A percentile compares a stretch with the other conserved stretches of the same genome.
Evolutionary conservation across 2,113 vertebrate species (phyloP).

Genomic region (Microtus richardsoni): DNA sequence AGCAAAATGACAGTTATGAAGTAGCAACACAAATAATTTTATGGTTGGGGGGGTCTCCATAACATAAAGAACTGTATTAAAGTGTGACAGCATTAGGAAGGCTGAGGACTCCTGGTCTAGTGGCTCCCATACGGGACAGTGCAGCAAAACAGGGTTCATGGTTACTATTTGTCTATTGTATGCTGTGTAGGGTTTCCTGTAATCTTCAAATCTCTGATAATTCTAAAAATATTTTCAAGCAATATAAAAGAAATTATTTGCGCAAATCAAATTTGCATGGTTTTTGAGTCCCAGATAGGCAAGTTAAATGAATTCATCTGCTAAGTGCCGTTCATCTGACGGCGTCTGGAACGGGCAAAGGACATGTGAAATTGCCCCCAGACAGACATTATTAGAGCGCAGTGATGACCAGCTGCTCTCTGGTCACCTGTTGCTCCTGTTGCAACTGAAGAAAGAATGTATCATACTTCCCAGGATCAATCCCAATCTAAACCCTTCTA

Average conservation of each 20-base stretch:
- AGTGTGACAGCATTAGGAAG: background rate
- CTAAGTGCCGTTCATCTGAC: background rate
- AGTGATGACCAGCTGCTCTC: background rate
- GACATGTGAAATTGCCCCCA: background rate
- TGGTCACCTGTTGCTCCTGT: background rate
- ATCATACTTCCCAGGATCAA: background rate
- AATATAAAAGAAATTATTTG: background rate
- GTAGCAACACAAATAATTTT: background rate
- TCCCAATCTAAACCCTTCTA: background rate
- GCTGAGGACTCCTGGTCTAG: too few species aligned
- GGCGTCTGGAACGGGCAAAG: background rate
- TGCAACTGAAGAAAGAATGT: background rate
- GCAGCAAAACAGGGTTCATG: background rate
- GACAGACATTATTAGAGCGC: background rate
- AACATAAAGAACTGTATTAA: background rate
- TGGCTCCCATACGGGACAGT: background rate
- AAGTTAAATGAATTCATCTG: slow-evolving; percentile 11
- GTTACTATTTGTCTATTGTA: background rate
- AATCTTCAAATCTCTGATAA: background rate
- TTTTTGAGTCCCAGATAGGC: background rate
- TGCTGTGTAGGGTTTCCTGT: background rate
- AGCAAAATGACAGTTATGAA: background rate
- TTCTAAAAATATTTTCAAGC: background rate
- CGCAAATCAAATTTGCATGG: background rate
- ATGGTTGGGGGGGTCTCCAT: background rate